A percentile compares a stretch with the other conserved stretches of the same genome.
phyloP scores from a whole-genome alignment of 2,797 vertebrate species.

The Phylloscopus collybita region DNA sequence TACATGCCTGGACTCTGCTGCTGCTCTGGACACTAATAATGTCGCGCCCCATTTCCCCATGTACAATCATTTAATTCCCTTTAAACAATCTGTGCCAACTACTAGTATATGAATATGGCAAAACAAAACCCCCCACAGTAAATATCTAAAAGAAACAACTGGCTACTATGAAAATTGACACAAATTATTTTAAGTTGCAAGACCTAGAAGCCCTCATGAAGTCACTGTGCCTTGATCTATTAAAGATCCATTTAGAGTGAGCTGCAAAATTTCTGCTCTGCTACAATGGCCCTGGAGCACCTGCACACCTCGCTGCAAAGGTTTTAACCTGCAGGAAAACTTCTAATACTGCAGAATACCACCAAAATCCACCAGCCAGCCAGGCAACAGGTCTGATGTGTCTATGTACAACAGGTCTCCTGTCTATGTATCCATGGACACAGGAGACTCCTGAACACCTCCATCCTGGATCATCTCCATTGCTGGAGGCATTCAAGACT shows the following conservation, averaged over 20 bases:
- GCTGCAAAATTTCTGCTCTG: neutral
- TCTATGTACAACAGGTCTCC: too few species aligned
- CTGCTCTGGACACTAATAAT: neutral
- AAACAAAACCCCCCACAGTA: accelerated
- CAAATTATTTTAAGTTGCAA: neutral
- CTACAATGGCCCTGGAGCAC: neutral
- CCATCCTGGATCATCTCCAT: neutral
- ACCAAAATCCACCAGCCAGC: neutral
- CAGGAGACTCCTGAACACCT: neutral
- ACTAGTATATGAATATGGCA: neutral
- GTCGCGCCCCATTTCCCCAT: neutral
- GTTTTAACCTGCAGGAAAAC: neutral
- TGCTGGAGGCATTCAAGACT: neutral
- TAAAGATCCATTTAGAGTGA: neutral
- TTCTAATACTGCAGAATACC: neutral
- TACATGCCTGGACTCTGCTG: neutral
- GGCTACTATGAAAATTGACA: neutral
- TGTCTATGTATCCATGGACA: neutral
- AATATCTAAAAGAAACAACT: neutral
- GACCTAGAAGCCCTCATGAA: neutral
- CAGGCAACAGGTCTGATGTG: neutral
- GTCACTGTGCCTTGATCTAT: neutral
- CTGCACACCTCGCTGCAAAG: neutral
- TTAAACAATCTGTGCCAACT: neutral
- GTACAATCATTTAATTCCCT: neutral